phyloP scores from a whole-genome alignment of 2,888 invertebrate genomes.

The Pterobdella sp. region DNA sequence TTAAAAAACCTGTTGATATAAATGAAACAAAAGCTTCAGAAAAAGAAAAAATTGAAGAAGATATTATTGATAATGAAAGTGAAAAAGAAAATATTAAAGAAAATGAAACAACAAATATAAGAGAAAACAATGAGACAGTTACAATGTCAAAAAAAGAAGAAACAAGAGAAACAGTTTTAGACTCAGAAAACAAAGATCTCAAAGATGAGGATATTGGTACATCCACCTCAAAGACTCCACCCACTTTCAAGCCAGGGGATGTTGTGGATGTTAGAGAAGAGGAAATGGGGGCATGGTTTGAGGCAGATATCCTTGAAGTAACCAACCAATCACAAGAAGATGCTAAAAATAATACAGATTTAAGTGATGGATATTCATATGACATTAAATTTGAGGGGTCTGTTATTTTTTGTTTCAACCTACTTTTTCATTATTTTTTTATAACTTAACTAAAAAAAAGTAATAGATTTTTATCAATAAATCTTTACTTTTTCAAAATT shows the following conservation, averaged over 20 bases:
- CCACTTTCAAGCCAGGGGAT: conserved; percentile 56
- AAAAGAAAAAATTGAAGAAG: neutral
- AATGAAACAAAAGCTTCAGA: conserved; percentile 40
- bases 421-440: neutral
- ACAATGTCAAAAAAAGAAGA: neutral
- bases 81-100: conserved; percentile 47
- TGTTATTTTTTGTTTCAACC: conserved; percentile 31
- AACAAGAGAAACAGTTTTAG: neutral
- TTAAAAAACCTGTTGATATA: conserved; percentile 13
- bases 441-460: too few relatives aligned
- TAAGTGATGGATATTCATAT: conserved; percentile 43
- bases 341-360: neutral
- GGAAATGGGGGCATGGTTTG: conserved; percentile 67
- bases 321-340: conserved; percentile 1
- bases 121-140: neutral
- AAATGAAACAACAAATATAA: conserved; percentile 17
- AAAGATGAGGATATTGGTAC: neutral
- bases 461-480: too few relatives aligned
- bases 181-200: too few relatives aligned
- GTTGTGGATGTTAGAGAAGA: conserved; percentile 61
- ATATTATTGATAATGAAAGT: conserved; percentile 40
- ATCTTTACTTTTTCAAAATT: too few relatives aligned
- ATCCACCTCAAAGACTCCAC: neutral
- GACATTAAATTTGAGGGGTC: conserved; percentile 46
- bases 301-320: conserved; percentile 55